A percentile compares a stretch with the other conserved stretches of the same genome.
Evolutionary conservation across 2,113 vertebrate genomes (phyloP).

Genomic region (Aspidoscelis tigris): DNA sequence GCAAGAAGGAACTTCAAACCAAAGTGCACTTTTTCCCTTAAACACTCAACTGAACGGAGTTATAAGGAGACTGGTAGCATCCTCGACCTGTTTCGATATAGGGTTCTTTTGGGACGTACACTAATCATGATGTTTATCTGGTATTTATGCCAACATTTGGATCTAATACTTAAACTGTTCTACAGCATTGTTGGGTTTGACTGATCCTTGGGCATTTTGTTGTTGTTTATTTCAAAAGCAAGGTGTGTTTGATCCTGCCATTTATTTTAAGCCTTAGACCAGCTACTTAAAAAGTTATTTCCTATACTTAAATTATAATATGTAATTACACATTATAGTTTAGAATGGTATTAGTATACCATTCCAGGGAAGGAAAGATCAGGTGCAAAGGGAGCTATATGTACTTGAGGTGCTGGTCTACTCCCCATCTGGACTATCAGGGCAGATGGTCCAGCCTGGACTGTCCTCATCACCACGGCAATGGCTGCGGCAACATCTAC

Average conservation of each 20-base stretch:
- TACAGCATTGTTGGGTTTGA: background rate
- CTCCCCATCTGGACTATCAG: no score
- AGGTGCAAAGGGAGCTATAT: no score
- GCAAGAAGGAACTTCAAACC: conserved; percentile 76
- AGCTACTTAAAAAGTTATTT: conserved; percentile 7
- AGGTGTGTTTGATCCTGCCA: no score
- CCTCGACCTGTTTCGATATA: conserved; percentile 77
- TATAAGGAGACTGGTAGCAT: conserved; percentile 66
- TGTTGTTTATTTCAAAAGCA: background rate
- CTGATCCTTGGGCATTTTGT: background rate
- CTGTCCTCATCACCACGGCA: no score
- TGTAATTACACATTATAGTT: background rate
- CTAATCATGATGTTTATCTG: conserved; percentile 84
- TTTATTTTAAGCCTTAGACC: background rate
- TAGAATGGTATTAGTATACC: no score
- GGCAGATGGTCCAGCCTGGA: no score
- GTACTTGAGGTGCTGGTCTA: no score
- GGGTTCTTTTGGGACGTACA: conserved; percentile 78
- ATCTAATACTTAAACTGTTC: background rate
- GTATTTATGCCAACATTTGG: conserved; percentile 61
- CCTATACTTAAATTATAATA: background rate
- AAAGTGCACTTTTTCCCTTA: conserved; percentile 72
- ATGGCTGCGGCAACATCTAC: no score
- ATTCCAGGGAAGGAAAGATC: no score
- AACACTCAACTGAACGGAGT: conserved; percentile 60